Conservation (phyloP, 2,888 invertebrate genomes). For the Neelides folsomi region DNA sequence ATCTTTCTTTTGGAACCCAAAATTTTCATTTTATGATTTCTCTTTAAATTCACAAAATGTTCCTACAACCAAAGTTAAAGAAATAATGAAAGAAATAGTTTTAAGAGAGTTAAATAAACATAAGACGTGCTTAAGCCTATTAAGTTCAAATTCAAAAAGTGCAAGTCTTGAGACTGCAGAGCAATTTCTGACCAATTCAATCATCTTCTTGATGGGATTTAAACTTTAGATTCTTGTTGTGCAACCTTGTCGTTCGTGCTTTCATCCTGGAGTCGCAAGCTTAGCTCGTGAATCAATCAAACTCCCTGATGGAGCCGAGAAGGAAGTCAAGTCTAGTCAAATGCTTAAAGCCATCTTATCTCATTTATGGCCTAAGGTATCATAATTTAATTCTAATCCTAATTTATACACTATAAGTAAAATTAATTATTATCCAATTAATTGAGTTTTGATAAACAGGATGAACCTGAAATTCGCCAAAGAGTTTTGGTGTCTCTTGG, state of each 20-base stretch:
- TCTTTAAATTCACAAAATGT: no score
- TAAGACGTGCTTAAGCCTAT: no score
- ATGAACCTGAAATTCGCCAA: slow-evolving; percentile 56
- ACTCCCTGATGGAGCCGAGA: slow-evolving; percentile 36
- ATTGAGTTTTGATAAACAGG: slow-evolving; percentile 40
- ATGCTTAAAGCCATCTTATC: slow-evolving; percentile 78
- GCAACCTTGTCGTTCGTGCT: slow-evolving; percentile 60
- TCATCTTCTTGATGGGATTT: no score
- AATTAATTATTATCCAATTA: background rate
- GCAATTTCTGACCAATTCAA: no score
- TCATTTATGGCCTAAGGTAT: slow-evolving; percentile 92
- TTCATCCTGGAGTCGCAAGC: slow-evolving; percentile 74
- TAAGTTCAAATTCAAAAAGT: no score
- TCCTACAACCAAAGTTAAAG: no score
- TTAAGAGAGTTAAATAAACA: no score
- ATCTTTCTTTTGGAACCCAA: slow-evolving; percentile 16
- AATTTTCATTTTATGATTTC: no score
- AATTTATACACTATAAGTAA: no score
- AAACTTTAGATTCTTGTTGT: slow-evolving; percentile 14
- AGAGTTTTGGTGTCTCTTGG: slow-evolving; percentile 74
- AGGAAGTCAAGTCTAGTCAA: slow-evolving; percentile 52
- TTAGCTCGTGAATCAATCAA: slow-evolving; percentile 39
- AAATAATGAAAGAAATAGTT: no score
- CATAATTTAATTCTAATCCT: slow-evolving; percentile 32
- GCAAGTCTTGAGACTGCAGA: no score